phyloP scores from a whole-genome alignment of 2,888 invertebrate genomes.

The Chrysina gloriosa region DNA sequence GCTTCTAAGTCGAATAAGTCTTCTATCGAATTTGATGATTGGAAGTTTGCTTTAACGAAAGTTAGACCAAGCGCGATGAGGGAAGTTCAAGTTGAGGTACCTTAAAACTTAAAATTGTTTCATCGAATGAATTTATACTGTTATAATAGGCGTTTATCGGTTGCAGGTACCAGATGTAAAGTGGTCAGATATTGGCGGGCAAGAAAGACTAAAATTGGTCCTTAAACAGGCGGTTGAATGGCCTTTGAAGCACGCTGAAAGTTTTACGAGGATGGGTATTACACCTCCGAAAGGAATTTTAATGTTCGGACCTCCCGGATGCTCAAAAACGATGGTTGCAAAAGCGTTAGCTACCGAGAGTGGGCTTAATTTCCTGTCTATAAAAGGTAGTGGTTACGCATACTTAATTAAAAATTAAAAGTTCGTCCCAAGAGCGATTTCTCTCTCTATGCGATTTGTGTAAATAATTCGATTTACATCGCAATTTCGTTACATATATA shows the following conservation, averaged over 20 bases:
- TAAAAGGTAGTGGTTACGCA: constrained; percentile 76
- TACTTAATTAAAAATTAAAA: too few species aligned
- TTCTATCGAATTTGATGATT: constrained; percentile 66
- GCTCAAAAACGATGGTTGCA: constrained; percentile 98
- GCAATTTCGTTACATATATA: too few species aligned
- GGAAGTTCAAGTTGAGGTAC: constrained; percentile 85
- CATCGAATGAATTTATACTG: background rate
- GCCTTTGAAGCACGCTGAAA: constrained; percentile 89
- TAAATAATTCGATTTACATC: too few species aligned
- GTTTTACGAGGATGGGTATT: constrained; percentile 83
- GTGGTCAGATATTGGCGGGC: constrained; percentile 96
- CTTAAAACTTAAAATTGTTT: background rate
- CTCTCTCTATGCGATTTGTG: too few species aligned
- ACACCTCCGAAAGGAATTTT: constrained; percentile 89
- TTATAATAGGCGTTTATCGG: background rate
- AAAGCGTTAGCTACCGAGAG: constrained; percentile 97
- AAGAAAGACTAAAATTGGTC: constrained; percentile 85
- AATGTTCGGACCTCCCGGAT: constrained; percentile 97
- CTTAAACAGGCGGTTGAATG: constrained; percentile 92
- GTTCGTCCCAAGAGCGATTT: too few species aligned
- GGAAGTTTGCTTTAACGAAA: constrained; percentile 73
- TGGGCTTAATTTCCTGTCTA: constrained; percentile 93
- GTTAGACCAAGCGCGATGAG: constrained; percentile 93
- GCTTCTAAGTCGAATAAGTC: constrained; percentile 66
- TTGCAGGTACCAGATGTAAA: constrained; percentile 77